A percentile compares a stretch with the other conserved stretches of the same genome.
These are phyloP conservation scores for Porites evermanni DNA, from an alignment of 92 coral and sea anemone species.

Conservation along the genomic window DNA sequence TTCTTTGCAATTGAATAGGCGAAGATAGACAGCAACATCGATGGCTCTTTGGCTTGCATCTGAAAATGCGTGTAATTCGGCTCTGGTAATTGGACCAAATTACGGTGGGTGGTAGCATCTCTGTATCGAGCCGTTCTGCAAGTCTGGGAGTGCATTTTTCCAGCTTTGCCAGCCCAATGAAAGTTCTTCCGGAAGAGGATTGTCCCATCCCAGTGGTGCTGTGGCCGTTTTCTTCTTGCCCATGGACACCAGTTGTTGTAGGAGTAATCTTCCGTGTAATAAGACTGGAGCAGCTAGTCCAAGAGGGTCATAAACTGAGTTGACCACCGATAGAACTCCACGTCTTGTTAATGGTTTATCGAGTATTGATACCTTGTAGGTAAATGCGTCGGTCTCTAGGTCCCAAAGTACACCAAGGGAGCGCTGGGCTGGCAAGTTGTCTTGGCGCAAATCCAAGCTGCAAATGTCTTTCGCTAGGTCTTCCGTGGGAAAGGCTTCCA, in stretches of 20 bases:
- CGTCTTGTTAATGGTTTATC: constrained; percentile 46
- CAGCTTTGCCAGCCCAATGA: constrained; percentile 47
- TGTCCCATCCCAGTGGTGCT: constrained; percentile 48
- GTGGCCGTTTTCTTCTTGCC: constrained; percentile 33
- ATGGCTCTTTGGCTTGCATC: constrained; percentile 62
- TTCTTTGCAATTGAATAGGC: constrained; percentile 14
- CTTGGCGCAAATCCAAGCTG: constrained; percentile 13
- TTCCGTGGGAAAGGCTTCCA: constrained; percentile 13
- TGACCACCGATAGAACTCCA: constrained; percentile 38
- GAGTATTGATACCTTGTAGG: constrained; percentile 31
- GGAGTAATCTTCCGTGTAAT: constrained; percentile 28
- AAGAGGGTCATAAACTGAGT: constrained; percentile 59
- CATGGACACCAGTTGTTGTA: constrained; percentile 44
- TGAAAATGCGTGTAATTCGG: constrained; percentile 56
- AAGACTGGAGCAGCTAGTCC: constrained; percentile 57
- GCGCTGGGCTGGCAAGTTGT: background rate
- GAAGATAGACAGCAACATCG: constrained; percentile 48
- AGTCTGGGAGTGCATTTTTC: constrained; percentile 42
- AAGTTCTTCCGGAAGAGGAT: constrained; percentile 53
- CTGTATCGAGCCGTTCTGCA: constrained; percentile 15
- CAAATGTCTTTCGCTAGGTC: constrained; percentile 8
- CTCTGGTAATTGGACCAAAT: constrained; percentile 16
- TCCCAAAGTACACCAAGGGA: background rate
- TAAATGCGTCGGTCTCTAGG: background rate
- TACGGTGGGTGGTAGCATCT: constrained; percentile 47